Conservation (phyloP, 2,797 vertebrate species). For the Rachycentron canadum region DNA sequence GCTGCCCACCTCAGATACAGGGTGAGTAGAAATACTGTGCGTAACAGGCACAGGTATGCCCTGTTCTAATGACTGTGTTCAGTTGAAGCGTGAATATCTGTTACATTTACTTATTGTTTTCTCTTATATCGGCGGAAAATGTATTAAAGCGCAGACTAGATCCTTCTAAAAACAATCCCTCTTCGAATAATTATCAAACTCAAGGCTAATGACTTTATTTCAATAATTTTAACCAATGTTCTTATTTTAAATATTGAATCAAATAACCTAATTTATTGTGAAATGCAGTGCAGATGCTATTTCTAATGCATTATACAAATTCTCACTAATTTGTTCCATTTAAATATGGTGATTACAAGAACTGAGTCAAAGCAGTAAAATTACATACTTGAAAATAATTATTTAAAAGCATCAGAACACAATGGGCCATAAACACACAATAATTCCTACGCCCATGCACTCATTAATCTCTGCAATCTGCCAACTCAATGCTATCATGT, state of each 20-base stretch:
- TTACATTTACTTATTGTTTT: neutral
- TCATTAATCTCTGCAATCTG: slow-evolving; percentile 10
- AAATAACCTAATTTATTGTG: neutral
- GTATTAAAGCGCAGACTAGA: neutral
- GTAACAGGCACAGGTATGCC: neutral
- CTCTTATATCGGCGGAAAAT: neutral
- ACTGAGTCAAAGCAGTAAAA: slow-evolving; percentile 15
- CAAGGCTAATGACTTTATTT: neutral
- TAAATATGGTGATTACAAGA: slow-evolving; percentile 17
- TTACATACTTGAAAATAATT: slow-evolving; percentile 1
- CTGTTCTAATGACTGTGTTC: neutral
- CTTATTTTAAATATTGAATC: slow-evolving; percentile 1
- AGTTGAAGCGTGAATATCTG: neutral
- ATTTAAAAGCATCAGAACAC: neutral
- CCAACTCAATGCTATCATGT: neutral
- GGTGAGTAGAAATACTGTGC: neutral
- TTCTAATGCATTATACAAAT: slow-evolving; percentile 7
- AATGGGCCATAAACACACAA: neutral
- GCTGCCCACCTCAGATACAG: slow-evolving; percentile 1
- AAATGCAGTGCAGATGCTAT: neutral
- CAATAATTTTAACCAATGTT: neutral
- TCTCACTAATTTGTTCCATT: slow-evolving; percentile 14
- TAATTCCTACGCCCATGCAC: neutral
- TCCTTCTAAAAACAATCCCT: neutral
- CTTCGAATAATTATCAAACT: neutral